These are phyloP conservation scores for Euproctis similis DNA, from an alignment of 2,888 invertebrate genomes.

Conservation along the genomic window DNA sequence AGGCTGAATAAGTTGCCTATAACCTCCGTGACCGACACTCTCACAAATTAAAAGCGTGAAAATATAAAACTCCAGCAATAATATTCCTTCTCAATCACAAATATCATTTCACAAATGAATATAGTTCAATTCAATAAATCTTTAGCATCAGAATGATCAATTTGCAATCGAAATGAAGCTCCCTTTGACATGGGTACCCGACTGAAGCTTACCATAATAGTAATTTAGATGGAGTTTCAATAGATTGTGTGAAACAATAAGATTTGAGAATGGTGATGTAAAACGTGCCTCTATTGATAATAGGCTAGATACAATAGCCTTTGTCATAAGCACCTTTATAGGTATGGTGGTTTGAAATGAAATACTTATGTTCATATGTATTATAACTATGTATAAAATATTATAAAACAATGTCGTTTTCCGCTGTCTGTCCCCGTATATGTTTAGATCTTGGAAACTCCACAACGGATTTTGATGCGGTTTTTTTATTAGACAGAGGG, in stretches of 20 bases:
- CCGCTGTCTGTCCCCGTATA: too few relatives aligned
- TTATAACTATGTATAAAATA: too few relatives aligned
- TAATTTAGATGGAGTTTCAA: constrained; percentile 18
- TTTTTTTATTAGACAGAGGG: too few relatives aligned
- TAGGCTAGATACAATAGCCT: constrained; percentile 15
- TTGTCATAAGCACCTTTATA: too few relatives aligned
- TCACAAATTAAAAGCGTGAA: too few relatives aligned
- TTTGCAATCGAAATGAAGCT: constrained; percentile 55
- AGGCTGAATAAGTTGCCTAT: too few relatives aligned
- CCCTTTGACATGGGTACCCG: constrained; percentile 17
- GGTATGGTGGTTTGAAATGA: too few relatives aligned
- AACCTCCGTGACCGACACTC: too few relatives aligned
- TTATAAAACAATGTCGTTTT: too few relatives aligned
- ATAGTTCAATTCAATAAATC: constrained; percentile 25
- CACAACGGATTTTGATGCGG: too few relatives aligned
- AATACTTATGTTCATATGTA: too few relatives aligned
- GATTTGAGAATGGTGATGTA: constrained; percentile 17
- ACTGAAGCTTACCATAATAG: constrained; percentile 25
- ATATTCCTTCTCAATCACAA: constrained; percentile 4
- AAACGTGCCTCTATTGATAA: constrained; percentile 9
- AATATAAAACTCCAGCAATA: not conserved
- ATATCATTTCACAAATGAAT: constrained; percentile 22
- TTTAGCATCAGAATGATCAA: constrained; percentile 41
- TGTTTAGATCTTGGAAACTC: too few relatives aligned
- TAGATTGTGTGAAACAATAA: constrained; percentile 22